Percentiles rank a stretch among this genome's conserved stretches.
Evolutionary conservation across 92 coral and sea anemone genomes (phyloP).

Genomic region (Hydrozoanthus gracilis): DNA sequence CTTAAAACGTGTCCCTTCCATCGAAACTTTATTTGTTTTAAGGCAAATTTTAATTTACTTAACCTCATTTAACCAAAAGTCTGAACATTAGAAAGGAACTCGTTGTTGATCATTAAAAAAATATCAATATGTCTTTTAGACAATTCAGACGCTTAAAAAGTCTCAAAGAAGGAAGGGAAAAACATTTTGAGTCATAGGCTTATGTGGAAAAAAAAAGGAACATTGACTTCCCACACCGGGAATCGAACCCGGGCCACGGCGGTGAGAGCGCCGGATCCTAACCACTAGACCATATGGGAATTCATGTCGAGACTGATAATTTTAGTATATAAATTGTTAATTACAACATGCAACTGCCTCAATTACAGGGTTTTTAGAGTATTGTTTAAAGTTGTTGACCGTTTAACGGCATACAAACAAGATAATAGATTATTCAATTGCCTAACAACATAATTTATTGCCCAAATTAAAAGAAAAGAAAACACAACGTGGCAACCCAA

Average conservation of each 20-base stretch:
- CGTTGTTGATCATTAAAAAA: too few relatives aligned
- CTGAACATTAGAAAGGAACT: too few relatives aligned
- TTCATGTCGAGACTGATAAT: accelerated
- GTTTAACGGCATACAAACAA: neutral
- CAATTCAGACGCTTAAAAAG: neutral
- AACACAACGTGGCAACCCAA: neutral
- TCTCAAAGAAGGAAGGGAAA: neutral
- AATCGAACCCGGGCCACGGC: conserved; percentile 99
- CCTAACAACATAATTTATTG: too few relatives aligned
- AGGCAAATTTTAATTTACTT: too few relatives aligned
- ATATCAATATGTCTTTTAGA: too few relatives aligned
- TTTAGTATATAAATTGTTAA: neutral
- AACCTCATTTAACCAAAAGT: too few relatives aligned
- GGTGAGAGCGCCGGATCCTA: conserved; percentile 99
- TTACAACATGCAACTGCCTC: too few relatives aligned
- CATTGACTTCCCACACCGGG: conserved; percentile 94
- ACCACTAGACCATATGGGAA: conserved; percentile 99
- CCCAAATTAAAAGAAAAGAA: too few relatives aligned
- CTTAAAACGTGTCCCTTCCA: too few relatives aligned
- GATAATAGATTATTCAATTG: neutral
- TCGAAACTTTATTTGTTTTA: too few relatives aligned
- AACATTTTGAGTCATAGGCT: neutral
- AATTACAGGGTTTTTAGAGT: neutral
- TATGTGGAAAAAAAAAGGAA: neutral
- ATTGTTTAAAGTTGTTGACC: conserved; percentile 19